A percentile compares a stretch with the other conserved stretches of the same genome.
Conservation (phyloP, 2,113 vertebrate species). For the Nyctereutes procyonoides region DNA sequence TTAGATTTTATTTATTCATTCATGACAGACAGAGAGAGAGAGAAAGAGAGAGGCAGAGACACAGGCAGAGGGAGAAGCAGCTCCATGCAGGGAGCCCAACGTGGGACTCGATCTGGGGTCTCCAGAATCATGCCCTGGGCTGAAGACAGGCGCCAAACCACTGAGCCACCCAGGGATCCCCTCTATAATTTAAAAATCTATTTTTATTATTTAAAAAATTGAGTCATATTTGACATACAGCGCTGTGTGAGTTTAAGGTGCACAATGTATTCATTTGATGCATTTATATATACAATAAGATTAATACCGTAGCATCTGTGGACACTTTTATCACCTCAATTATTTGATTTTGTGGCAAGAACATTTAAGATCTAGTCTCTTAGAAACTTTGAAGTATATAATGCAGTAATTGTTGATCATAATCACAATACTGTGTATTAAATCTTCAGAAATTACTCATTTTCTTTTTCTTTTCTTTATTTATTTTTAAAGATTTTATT, state of each 20-base stretch:
- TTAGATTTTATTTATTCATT: not conserved
- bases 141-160: not conserved
- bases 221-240: not conserved
- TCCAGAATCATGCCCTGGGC: not conserved
- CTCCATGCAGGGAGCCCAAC: not conserved
- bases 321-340: not conserved
- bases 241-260: not conserved
- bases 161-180: not conserved
- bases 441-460: not conserved
- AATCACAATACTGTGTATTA: not conserved
- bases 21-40: not conserved
- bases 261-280: not conserved
- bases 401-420: not conserved
- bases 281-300: not conserved
- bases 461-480: not conserved
- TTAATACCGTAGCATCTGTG: not conserved
- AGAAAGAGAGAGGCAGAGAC: not conserved
- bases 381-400: not conserved
- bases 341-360: not conserved
- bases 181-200: not conserved
- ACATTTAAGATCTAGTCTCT: constrained; percentile 12
- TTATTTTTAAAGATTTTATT: not conserved
- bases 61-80: not conserved
- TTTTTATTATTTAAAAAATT: not conserved
- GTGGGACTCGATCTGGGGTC: not conserved